Percentiles rank a stretch among this genome's conserved stretches.
Evolutionary conservation across 2,797 vertebrate species (phyloP).

Genomic region (Poecilia picta): DNA sequence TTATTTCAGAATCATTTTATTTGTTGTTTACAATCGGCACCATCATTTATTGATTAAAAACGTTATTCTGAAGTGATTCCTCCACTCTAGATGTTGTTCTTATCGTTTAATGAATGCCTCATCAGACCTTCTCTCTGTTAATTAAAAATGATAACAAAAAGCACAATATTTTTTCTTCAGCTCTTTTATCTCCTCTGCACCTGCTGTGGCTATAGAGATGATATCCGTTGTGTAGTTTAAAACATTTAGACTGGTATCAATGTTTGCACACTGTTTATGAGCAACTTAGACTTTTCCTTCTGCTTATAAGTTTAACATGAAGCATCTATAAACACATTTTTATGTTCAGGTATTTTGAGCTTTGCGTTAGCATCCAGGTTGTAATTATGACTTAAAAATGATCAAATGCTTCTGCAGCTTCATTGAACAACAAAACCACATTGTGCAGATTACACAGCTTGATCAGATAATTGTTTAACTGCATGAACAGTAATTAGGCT

Average conservation of each 20-base stretch:
- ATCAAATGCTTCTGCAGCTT: background rate
- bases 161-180: background rate
- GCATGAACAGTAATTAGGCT: background rate
- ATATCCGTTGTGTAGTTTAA: too few species aligned
- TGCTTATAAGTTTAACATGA: background rate
- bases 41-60: background rate
- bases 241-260: background rate
- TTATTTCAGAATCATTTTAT: background rate
- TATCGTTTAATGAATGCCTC: background rate
- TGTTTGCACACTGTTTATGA: background rate
- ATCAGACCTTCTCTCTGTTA: background rate
- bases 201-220: background rate
- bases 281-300: background rate
- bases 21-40: background rate
- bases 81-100: background rate
- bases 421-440: background rate
- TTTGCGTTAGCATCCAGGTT: background rate
- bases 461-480: background rate
- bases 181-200: background rate
- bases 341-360: background rate
- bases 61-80: background rate
- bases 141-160: background rate
- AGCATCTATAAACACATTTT: background rate
- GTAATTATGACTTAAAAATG: constrained; percentile 1
- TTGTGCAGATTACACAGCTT: background rate